A percentile compares a stretch with the other conserved stretches of the same genome.
phyloP scores from a whole-genome alignment of 2,113 vertebrate species.

The Oryctolagus cuniculus region DNA sequence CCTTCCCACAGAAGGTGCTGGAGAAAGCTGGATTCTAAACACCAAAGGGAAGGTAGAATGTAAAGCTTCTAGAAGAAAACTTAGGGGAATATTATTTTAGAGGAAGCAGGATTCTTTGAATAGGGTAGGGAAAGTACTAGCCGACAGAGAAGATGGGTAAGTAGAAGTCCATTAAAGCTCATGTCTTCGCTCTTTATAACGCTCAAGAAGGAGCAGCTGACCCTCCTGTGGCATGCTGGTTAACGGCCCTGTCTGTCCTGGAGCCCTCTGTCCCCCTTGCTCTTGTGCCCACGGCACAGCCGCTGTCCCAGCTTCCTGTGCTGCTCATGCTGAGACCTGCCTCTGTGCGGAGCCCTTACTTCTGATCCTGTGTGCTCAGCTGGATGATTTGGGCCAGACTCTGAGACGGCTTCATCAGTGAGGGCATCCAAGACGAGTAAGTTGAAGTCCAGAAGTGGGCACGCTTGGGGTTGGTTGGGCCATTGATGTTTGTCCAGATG shows the following conservation, averaged over 20 bases:
- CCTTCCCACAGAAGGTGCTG: not conserved
- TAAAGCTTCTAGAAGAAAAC: not conserved
- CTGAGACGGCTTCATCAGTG: not conserved
- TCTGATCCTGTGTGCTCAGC: not conserved
- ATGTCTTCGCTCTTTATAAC: not conserved
- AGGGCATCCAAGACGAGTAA: not conserved
- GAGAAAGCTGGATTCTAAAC: not conserved
- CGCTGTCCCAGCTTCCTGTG: not conserved
- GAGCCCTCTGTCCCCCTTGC: not conserved
- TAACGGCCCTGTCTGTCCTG: not conserved
- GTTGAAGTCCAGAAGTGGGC: not conserved
- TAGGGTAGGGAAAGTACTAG: not conserved
- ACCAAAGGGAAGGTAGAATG: not conserved
- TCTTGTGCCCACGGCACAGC: fast-evolving
- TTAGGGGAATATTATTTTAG: not conserved
- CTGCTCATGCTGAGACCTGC: not conserved
- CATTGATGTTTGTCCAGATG: too few relatives aligned
- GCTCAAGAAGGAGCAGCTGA: not conserved
- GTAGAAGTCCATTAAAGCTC: not conserved
- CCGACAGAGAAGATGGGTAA: not conserved
- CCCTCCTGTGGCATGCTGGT: not conserved
- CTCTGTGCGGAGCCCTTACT: not conserved
- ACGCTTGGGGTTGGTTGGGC: not conserved
- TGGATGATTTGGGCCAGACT: not conserved
- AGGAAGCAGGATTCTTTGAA: not conserved